Percentiles rank a stretch among this genome's conserved stretches.
phyloP scores from a whole-genome alignment of 2,113 vertebrate genomes.

The Scophthalmus maximus region DNA sequence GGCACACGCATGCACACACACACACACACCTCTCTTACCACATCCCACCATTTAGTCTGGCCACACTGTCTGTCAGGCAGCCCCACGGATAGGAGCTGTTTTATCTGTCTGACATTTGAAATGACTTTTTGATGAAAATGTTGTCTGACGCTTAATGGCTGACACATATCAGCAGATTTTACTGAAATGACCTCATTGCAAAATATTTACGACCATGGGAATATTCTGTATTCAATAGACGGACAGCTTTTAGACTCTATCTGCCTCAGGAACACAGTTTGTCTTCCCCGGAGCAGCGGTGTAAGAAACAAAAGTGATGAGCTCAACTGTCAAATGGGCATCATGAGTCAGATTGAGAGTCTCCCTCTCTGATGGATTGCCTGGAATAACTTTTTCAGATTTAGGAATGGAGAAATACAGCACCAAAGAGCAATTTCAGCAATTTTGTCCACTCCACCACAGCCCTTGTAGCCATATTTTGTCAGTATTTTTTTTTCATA shows the following conservation, averaged over 20 bases:
- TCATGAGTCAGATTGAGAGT: conserved; percentile 27
- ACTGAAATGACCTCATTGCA: conserved; percentile 33
- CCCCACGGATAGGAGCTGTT: conserved; percentile 39
- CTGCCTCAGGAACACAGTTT: conserved; percentile 19
- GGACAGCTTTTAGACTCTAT: background rate
- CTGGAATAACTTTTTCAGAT: conserved; percentile 23
- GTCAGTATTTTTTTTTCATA: conserved; percentile 59
- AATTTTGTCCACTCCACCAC: conserved; percentile 50
- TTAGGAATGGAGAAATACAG: conserved; percentile 17
- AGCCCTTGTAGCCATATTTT: conserved; percentile 49
- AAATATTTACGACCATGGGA: conserved; percentile 34
- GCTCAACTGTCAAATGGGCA: conserved; percentile 27
- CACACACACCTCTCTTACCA: conserved; percentile 18
- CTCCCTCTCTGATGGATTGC: conserved; percentile 19
- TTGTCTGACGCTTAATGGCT: conserved; percentile 38
- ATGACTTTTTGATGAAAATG: conserved; percentile 61
- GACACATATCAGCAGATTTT: conserved; percentile 52
- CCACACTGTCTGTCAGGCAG: conserved; percentile 47
- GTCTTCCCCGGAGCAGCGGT: conserved; percentile 5
- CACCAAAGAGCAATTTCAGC: conserved; percentile 51
- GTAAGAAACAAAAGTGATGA: conserved; percentile 22
- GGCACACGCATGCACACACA: conserved; percentile 16
- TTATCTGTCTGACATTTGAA: conserved; percentile 75
- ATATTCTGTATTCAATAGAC: conserved; percentile 16
- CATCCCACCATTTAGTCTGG: conserved; percentile 45